Percentiles rank a stretch among this genome's conserved stretches.
These are phyloP conservation scores for Epinephelus malabaricus DNA, from an alignment of 2,797 vertebrate genomes.

Conservation along the genomic window DNA sequence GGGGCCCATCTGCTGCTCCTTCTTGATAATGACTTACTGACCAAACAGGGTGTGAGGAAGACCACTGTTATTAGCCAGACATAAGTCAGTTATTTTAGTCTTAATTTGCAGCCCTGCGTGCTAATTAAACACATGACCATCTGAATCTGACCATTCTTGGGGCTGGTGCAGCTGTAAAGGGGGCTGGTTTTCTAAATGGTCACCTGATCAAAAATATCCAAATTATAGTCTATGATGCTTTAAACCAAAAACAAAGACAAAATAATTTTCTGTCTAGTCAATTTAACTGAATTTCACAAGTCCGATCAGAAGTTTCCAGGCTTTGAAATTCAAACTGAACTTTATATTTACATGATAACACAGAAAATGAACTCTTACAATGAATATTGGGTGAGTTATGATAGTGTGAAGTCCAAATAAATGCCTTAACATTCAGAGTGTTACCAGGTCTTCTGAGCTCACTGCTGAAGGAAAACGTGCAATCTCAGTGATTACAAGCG, in stretches of 20 bases:
- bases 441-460: neutral
- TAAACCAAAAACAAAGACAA: neutral
- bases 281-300: neutral
- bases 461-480: constrained; percentile 1
- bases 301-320: neutral
- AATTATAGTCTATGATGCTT: neutral
- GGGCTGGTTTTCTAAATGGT: neutral
- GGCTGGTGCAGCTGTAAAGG: neutral
- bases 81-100: constrained; percentile 10
- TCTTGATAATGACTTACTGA: constrained; percentile 36
- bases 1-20: constrained; percentile 53
- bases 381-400: neutral
- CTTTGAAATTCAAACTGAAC: neutral
- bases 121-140: neutral
- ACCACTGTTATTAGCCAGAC: constrained; percentile 19
- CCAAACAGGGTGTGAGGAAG: constrained; percentile 15
- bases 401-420: neutral
- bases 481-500: constrained; percentile 24
- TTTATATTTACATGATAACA: neutral
- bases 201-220: neutral
- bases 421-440: neutral
- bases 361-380: neutral
- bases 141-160: constrained; percentile 3
- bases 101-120: neutral
- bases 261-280: neutral